Evolutionary conservation across 2,797 vertebrate genomes (phyloP).

Genomic region (Pseudocheirus occidentalis): DNA sequence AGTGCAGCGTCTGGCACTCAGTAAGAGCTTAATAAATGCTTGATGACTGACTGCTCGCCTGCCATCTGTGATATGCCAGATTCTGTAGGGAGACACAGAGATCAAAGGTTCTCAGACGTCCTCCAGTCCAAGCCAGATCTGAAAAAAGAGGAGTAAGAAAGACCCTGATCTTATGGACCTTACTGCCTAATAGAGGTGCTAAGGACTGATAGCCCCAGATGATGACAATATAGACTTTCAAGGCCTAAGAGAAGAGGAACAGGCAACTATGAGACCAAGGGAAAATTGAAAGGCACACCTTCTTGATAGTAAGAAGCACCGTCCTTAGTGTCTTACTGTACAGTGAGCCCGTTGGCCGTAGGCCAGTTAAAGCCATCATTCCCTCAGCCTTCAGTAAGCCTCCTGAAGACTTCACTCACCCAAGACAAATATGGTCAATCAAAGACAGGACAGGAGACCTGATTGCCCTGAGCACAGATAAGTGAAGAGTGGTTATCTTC

Average conservation of each 20-base stretch:
- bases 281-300: background rate
- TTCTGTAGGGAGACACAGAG: background rate
- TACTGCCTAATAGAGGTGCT: background rate
- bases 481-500: background rate
- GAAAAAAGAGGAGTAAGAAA: background rate
- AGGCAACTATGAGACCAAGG: background rate
- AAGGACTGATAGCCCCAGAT: background rate
- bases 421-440: background rate
- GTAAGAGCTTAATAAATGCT: background rate
- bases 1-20: background rate
- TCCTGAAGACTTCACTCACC: background rate
- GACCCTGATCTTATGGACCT: background rate
- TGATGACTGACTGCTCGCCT: background rate
- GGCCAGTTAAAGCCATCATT: slow-evolving; percentile 31
- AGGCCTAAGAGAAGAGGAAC: background rate
- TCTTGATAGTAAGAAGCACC: background rate
- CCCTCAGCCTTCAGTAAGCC: background rate
- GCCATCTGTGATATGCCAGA: background rate
- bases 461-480: background rate
- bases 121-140: background rate
- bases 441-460: background rate
- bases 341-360: background rate
- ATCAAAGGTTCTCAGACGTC: background rate
- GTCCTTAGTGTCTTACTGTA: background rate
- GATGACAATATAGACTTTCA: background rate